Base-by-base conservation (phyloP, 2,797 vertebrate species). In the Sternarchorhynchus goeldii region DNA sequence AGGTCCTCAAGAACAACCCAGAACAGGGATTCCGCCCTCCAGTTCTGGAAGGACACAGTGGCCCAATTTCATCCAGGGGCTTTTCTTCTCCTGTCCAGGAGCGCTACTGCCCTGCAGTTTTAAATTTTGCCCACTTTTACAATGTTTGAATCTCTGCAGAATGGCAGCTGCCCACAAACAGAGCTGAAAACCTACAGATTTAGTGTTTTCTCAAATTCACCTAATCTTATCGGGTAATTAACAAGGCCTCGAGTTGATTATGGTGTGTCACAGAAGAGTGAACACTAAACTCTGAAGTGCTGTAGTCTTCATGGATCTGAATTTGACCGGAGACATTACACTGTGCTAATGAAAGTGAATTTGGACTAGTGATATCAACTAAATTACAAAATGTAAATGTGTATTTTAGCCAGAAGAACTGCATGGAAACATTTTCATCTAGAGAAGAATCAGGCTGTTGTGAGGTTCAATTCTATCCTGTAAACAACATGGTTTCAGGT, bases 401-500 rank as follows among this genome's bases (percentile, higher is more conserved):
- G 36, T 73, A 39, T 73, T 59, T 73, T 77, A 85, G 84, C 63
- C 67, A 81, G 56, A 74, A 83, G 1, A 63, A 59, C 57, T 20
- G 18, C 31, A 66, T 10, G 25, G 36, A 76, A 56, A 53, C 53
- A 21, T 64, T 67, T 36, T 39, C 57, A 56, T 45, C 72, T 68
- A 80, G 32, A 70, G 87, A 85, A 59, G 86, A 78, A 12, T 58
- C 83, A 32, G 21, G 45, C 0, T 90, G 84, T 74, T 89, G 86
- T 10, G 77, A 87, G 75, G 90, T 92, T 29, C 88, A 86, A 56
- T 85, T 93, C 76, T 94, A 94, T 86, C 92, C 93, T 0, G 76
- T 82, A 17, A 93, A 89, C 82, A 93, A 94, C 87, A 94, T 90
- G 91, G 81, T 90, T 62, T 93, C 93, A 95, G 96, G 96, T 98